Base-by-base conservation (phyloP, 2,888 invertebrate species). In the Drosophila neutralis region DNA sequence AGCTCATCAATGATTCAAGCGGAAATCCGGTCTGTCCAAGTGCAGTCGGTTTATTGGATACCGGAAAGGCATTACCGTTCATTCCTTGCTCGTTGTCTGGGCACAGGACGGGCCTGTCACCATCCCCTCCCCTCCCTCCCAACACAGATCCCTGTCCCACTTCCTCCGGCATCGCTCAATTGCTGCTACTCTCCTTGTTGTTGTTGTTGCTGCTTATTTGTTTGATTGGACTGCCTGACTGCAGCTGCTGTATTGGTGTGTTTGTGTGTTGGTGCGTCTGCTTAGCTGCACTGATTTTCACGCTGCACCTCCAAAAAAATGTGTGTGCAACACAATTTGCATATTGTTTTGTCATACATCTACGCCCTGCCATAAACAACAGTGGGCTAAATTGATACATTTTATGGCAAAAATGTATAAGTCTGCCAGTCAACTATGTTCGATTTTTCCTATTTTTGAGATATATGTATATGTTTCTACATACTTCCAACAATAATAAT, bases 1-100 rank as follows among this genome's bases (percentile, higher is more conserved):
- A 92, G 92, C 92, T 93, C 92, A 92, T 92, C 92, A 92, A 92
- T 92, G 92, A 92, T 92, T 92, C 92, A 92, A 87, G 87, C 92
- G 92, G 92, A 92, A 88, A 90, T 92, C 92, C 92, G 91, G 91
- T 84, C 91, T 92, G 92, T 91, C 91, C 87, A 89, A 92, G 92
- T 89, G 91, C 90, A 91, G 92, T 92, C 93, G 91, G 86, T 92
- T 89, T 89, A 90, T 87, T 90, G 89, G 83, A 85, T 85, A 90
- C 88, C 92, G 91, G 91, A 92, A 92, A 85, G 87, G 90, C 84
- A 90, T 91, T 91, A 54, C 54, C 54, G 57, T 33, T 45, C 36
- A 33, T 65, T 59, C 48, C n/a, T 59, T 51, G 29, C 35, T 36
- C 52, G 27, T 57, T 48, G 36, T 49, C 42, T 58, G 8, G 45